Evolutionary conservation across 2,888 invertebrate genomes (phyloP).

Genomic region (Volucella inflata): DNA sequence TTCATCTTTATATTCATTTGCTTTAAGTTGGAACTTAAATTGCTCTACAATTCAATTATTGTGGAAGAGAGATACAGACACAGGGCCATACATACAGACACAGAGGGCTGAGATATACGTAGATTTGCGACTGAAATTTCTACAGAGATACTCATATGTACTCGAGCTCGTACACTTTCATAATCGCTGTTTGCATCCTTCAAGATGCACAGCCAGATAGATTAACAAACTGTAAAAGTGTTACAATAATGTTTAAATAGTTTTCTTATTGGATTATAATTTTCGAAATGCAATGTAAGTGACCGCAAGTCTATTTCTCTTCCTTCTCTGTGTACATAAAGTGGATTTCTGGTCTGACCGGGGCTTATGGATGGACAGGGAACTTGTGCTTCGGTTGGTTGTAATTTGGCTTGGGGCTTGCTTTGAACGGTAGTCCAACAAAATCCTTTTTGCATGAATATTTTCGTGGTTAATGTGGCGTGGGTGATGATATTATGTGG

Average conservation of each 20-base stretch:
- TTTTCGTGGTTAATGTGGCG: slow-evolving; percentile 65
- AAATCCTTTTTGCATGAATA: slow-evolving; percentile 66
- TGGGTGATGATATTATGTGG: slow-evolving; percentile 19
- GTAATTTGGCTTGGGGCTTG: slow-evolving; percentile 47
- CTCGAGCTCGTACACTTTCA: slow-evolving; percentile 37
- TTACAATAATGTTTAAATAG: slow-evolving; percentile 74
- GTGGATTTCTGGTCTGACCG: slow-evolving; percentile 31
- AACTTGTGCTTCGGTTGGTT: slow-evolving; percentile 8
- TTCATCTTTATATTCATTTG: slow-evolving; percentile 33
- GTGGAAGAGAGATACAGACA: slow-evolving; percentile 28
- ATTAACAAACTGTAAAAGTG: slow-evolving; percentile 71
- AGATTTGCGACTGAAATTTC: no score
- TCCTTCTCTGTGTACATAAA: slow-evolving; percentile 27
- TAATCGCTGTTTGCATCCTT: not conserved
- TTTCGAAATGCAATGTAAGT: slow-evolving; percentile 63
- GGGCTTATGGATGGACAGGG: not conserved
- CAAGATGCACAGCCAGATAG: slow-evolving; percentile 23
- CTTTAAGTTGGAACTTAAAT: slow-evolving; percentile 70
- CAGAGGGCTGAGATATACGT: slow-evolving; percentile 35
- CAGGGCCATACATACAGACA: slow-evolving; percentile 43
- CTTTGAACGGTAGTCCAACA: slow-evolving; percentile 17
- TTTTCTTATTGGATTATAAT: slow-evolving; percentile 72
- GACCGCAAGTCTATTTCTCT: slow-evolving; percentile 69
- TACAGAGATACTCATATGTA: no score
- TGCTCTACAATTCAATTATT: slow-evolving; percentile 73